A percentile compares a stretch with the other conserved stretches of the same genome.
phyloP scores from a whole-genome alignment of 2,113 vertebrate species.

The Tretioscincus oriximinensis region DNA sequence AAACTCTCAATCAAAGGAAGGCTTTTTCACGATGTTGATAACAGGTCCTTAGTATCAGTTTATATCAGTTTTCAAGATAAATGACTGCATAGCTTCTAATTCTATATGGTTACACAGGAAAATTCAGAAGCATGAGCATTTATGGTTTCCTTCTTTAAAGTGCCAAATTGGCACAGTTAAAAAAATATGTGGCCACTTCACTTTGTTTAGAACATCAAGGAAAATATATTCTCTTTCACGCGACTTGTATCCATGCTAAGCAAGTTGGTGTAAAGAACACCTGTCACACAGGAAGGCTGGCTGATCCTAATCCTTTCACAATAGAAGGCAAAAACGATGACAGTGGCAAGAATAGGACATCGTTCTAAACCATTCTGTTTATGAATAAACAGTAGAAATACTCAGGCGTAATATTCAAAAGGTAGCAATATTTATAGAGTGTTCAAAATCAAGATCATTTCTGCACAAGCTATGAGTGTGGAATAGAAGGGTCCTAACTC shows the following conservation, averaged over 20 bases:
- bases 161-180: conserved; percentile 36
- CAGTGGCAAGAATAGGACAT: too few relatives aligned
- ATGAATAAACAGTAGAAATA: neutral
- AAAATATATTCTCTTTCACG: neutral
- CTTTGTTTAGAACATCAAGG: neutral
- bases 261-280: neutral
- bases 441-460: too few relatives aligned
- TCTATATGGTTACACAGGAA: conserved; percentile 53
- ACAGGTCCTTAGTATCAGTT: conserved; percentile 61
- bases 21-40: conserved; percentile 52
- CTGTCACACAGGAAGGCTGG: neutral
- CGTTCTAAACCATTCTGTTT: neutral
- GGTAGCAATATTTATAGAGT: neutral
- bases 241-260: neutral
- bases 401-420: neutral
- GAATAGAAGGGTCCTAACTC: too few relatives aligned
- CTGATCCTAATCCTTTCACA: neutral
- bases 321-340: neutral
- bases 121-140: conserved; percentile 45
- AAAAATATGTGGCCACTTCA: neutral
- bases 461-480: too few relatives aligned
- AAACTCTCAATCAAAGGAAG: conserved; percentile 67
- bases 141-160: conserved; percentile 32
- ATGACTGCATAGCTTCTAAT: conserved; percentile 54
- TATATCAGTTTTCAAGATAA: conserved; percentile 65